Evolutionary conservation across 2,888 invertebrate genomes (phyloP), one percentile per base, ranked within the genome.

Genomic region (Pollenia griseotomentosa): DNA sequence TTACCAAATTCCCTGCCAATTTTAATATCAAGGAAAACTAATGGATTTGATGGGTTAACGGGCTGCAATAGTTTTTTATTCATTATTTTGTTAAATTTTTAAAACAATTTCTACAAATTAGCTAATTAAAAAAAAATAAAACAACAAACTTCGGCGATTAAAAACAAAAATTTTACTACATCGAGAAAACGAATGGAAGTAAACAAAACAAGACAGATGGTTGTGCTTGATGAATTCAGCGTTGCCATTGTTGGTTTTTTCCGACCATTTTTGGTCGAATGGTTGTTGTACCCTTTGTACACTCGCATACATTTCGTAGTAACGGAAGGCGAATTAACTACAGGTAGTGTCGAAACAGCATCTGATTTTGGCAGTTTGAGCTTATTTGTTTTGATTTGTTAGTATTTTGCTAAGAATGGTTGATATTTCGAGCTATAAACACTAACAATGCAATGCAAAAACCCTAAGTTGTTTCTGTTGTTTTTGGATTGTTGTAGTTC

Each of bases 1-100:
- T 89, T 93, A 97, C 97, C 96, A 94, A 94, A 95, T 91, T 96
- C 96, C 65, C 95, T 94, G 87, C 95, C 96, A 89, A 97, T 95
- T 89, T 94, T 94, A 87, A 97, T 94, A 92, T 97, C 97, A 86
- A 97, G 93, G 92, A 94, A 97, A 71, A 97, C 96, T 84, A 96
- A 93, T 4, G 96, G 95, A 94, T 96, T 96, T 9, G 89, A 88
- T 19, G 88, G 46, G 57, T 90, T 89, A 4, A 90, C 83, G 0
- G 92, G 92, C 44, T 89, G 74, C 11, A 88, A 88, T 51, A 92
- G 68, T 51, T 85, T 78, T 80, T 63, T 73, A 40, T 75, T 59
- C 88, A 88, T 88, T 46, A 63, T 63, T 53, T 3, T 7, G 48
- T 66, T 23, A 48, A 66, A 19, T 6, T 16, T 63, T 63, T 12